Conservation (phyloP, 2,113 vertebrate species). For the Piprites chloris region DNA sequence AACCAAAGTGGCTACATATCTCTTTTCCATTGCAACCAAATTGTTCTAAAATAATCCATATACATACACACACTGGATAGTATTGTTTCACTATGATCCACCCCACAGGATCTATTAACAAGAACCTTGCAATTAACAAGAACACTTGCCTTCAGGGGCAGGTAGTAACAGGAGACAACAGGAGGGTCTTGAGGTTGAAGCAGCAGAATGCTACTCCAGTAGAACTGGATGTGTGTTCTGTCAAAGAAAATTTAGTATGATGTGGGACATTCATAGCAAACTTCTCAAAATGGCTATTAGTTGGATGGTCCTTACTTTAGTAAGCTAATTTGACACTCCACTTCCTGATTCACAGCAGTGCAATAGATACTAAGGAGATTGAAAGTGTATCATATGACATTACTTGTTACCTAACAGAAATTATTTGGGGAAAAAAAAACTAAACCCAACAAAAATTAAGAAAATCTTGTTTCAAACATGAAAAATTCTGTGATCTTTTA, state of each 20-base stretch:
- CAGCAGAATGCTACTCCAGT: not conserved
- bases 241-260: not conserved
- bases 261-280: not conserved
- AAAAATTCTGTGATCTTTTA: not conserved
- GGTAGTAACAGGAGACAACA: not conserved
- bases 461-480: not conserved
- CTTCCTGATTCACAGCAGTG: not conserved
- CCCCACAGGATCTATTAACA: not conserved
- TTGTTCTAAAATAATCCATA: not conserved
- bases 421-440: not conserved
- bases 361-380: not conserved
- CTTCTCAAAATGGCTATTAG: not conserved
- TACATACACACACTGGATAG: not conserved
- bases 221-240: not conserved
- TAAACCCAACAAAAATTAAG: not conserved
- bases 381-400: not conserved
- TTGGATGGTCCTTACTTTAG: not conserved
- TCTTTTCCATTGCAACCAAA: not conserved
- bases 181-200: not conserved
- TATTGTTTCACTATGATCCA: not conserved
- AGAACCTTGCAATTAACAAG: not conserved
- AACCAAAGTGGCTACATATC: not conserved
- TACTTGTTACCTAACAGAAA: not conserved
- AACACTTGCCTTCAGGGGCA: not conserved
- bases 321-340: not conserved